Base-by-base conservation (phyloP, 1,140 invertebrate species). In the Philopotamus ludificatus region DNA sequence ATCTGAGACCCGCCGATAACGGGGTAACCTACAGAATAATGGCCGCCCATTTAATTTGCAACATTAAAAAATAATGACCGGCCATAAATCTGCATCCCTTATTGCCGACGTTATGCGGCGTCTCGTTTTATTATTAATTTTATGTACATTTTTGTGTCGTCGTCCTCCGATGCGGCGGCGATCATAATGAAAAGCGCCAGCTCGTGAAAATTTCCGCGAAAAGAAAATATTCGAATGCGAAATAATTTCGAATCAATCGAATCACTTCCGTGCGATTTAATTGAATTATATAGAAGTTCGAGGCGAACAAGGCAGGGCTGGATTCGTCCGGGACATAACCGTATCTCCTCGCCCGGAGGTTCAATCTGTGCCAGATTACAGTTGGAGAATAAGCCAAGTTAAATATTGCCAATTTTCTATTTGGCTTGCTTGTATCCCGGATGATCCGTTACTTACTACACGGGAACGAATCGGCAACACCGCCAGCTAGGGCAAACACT, bases 1-100 rank as follows among this genome's bases (percentile, higher is more conserved):
- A 28, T 47, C 42, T 60, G 57, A 60, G 47, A 44, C 22, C 15
- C 9, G 22, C 57, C 41, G 57, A 60, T 60, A 60, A 60, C 42
- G 42, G 25, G 47, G 44, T 60, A 47, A 60, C 57, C n/a, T n/a
- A n/a, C n/a, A n/a, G n/a, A n/a, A n/a, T n/a, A n/a, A n/a, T n/a
- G n/a, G n/a, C n/a, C n/a, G n/a, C n/a, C n/a, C n/a, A n/a, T n/a
- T n/a, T n/a, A n/a, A n/a, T n/a, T n/a, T n/a, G n/a, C n/a, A n/a
- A n/a, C n/a, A n/a, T n/a, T n/a, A n/a, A n/a, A n/a, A n/a, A n/a
- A n/a, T n/a, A n/a, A n/a, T n/a, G n/a, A n/a, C n/a, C n/a, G n/a
- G n/a, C n/a, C n/a, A n/a, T n/a, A n/a, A n/a, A n/a, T n/a, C n/a
- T n/a, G n/a, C n/a, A n/a, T n/a, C n/a, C n/a, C n/a, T n/a, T n/a